A percentile compares a stretch with the other conserved stretches of the same genome.
Conservation (phyloP, 2,113 vertebrate species). For the Colius striatus region DNA sequence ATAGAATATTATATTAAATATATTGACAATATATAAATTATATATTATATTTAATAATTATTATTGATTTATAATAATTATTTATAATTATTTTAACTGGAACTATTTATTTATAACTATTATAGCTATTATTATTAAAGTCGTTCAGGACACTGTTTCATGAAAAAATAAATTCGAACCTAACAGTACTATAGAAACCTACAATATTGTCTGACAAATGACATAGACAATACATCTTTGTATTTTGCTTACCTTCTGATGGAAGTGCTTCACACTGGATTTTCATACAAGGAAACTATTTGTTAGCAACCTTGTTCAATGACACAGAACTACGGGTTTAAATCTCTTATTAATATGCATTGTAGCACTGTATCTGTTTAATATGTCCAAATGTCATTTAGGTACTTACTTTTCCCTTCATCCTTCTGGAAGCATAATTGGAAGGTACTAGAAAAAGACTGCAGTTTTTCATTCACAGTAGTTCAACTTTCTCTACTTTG, state of each 20-base stretch:
- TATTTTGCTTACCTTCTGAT: not conserved
- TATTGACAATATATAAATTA: too few relatives aligned
- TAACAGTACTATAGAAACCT: not conserved
- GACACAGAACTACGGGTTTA: not conserved
- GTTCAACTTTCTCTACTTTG: not conserved
- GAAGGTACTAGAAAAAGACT: not conserved
- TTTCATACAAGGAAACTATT: not conserved
- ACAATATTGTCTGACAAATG: not conserved
- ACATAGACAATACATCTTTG: not conserved
- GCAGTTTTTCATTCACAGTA: not conserved
- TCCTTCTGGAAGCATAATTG: not conserved
- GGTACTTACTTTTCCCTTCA: not conserved
- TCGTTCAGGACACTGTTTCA: not conserved
- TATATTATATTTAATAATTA: too few relatives aligned
- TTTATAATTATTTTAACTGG: not conserved
- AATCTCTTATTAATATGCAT: rapidly evolving
- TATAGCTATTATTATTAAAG: not conserved
- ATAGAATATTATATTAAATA: too few relatives aligned
- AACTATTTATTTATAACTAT: too few relatives aligned
- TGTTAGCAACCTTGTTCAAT: not conserved
- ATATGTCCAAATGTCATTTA: not conserved
- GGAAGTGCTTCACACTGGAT: not conserved
- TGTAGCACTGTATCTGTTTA: not conserved
- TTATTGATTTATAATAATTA: too few relatives aligned
- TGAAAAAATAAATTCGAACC: not conserved